phyloP scores from a whole-genome alignment of 2,888 invertebrate genomes.

The Fragum fragum region DNA sequence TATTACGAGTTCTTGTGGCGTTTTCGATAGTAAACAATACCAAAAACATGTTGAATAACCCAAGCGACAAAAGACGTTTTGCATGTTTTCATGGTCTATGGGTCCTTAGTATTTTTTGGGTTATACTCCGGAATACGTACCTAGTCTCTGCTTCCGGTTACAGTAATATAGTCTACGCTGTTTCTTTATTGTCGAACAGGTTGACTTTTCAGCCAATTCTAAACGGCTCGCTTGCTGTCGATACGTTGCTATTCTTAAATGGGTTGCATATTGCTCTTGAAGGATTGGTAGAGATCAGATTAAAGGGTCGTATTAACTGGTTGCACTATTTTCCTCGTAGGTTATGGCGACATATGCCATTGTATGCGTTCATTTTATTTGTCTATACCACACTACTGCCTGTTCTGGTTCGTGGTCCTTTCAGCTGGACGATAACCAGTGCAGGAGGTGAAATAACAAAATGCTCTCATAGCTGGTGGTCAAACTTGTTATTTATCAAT shows the following conservation, averaged over 20 bases:
- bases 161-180: background rate
- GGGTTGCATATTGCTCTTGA: conserved; percentile 58
- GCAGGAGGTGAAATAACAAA: background rate
- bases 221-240: conserved; percentile 80
- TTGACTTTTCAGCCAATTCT: conserved; percentile 59
- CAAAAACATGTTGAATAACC: no score
- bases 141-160: conserved; percentile 63
- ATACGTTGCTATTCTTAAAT: conserved; percentile 81
- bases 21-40: no score
- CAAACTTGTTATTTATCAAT: conserved; percentile 79
- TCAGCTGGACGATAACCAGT: conserved; percentile 27
- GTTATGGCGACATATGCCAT: conserved; percentile 71
- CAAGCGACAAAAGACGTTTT: conserved; percentile 80
- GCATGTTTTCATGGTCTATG: conserved; percentile 91
- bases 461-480: conserved; percentile 81
- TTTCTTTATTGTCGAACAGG: background rate
- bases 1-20: no score
- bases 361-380: conserved; percentile 59
- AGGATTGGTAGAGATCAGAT: conserved; percentile 37
- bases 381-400: conserved; percentile 42
- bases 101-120: conserved; percentile 83
- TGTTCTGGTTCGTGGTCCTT: conserved; percentile 60
- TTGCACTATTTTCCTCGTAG: conserved; percentile 61
- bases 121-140: conserved; percentile 79
- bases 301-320: conserved; percentile 49